A percentile compares a stretch with the other conserved stretches of the same genome.
phyloP scores from a whole-genome alignment of 1,140 invertebrate genomes.

The Ceratina japonica region DNA sequence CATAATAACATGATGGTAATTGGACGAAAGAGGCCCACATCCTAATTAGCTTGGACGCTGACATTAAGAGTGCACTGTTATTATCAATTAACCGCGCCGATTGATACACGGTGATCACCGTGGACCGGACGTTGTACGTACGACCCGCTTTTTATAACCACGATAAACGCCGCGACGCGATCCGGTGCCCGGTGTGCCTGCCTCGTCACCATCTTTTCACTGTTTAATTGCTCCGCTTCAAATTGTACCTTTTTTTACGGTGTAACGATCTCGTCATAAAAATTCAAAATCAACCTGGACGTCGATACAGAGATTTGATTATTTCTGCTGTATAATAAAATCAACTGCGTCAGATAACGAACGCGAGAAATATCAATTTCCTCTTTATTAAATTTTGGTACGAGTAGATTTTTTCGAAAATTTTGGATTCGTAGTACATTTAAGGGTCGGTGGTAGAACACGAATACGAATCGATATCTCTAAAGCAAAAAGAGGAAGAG shows the following conservation, averaged over 20 bases:
- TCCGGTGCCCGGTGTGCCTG: neutral
- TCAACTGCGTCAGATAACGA: no score
- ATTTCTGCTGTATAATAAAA: no score
- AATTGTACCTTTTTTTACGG: neutral
- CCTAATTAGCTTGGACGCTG: slow-evolving; percentile 68
- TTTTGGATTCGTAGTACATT: no score
- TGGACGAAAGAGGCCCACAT: slow-evolving; percentile 65
- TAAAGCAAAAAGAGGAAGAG: slow-evolving; percentile 23
- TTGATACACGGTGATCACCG: slow-evolving; percentile 65
- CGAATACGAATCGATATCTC: neutral
- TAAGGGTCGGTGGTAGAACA: neutral
- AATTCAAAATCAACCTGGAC: neutral
- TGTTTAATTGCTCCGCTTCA: neutral
- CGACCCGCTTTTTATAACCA: slow-evolving; percentile 37
- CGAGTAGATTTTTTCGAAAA: no score
- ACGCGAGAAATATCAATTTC: no score
- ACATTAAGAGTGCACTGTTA: slow-evolving; percentile 72
- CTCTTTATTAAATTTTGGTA: no score
- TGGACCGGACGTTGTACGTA: slow-evolving; percentile 36
- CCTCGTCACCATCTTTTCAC: neutral
- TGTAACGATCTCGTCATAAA: neutral
- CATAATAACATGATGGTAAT: slow-evolving; percentile 66
- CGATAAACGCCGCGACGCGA: slow-evolving; percentile 30
- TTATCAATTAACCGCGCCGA: slow-evolving; percentile 71
- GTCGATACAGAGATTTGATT: no score